Evolutionary conservation across 1,140 invertebrate genomes (phyloP), one percentile per base, ranked within the genome.

Genomic region (Meloidogyne chitwoodi): DNA sequence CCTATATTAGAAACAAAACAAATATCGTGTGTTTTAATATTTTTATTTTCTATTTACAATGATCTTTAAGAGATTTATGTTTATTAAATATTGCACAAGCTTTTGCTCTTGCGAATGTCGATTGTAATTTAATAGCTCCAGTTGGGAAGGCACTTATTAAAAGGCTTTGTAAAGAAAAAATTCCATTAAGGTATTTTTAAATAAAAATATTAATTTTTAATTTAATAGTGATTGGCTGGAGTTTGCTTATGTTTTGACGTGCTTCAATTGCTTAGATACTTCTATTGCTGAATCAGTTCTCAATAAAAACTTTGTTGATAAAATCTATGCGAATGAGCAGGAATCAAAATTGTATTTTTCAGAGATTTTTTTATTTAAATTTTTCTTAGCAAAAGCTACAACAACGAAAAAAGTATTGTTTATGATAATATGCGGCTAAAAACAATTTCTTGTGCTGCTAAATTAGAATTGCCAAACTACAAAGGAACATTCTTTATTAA

Each of bases 211-310:
- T 48, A 24, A 34, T 41, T 44, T 41, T 26, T 26, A 44, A 56
- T 69, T 24, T 64, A 5, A 63, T 2, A 73, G 70, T 24, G 10
- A 6, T 8, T 63, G 70, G 70, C 22, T 73, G 2, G 31, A 26
- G 2, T 31, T 61, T 14, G 70, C 24, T 24, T 64, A 73, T 73
- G 22, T 64, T 64, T 22, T 73, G 70, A 34, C 70, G 8, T 63
- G 61, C n/a, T 61, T 73, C 5, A 31, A 22, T 22, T 62, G 22
- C 2, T 14, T 73, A 22, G 22, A 27, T 31, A 8, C n/a, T 19
- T 61, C 27, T 27, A 14, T 61, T 61, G 70, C 70, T 14, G 70
- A 73, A 63, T 56, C 38, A 16, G 70, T 73, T 10, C 70, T 73
- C 12, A 63, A 73, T 22, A 26, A 16, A 31, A 22, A n/a, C 5